Conservation (phyloP, 2,113 vertebrate genomes). For the Melanostigma gelatinosum region DNA sequence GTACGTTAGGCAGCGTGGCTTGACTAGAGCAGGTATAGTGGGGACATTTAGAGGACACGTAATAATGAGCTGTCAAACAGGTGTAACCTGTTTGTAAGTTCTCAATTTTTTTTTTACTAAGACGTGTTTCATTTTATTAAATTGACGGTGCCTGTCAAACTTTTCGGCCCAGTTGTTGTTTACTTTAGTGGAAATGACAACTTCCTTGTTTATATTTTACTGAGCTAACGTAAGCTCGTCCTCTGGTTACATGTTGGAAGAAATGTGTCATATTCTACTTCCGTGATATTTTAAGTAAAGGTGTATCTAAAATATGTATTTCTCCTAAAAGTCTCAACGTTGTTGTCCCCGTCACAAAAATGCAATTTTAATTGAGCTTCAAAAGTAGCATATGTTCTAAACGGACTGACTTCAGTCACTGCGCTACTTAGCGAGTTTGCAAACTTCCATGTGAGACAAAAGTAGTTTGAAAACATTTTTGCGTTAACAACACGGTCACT, state of each 20-base stretch:
- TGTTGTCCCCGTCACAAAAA: background rate
- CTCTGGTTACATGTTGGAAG: background rate
- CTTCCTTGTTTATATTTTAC: slow-evolving; percentile 19
- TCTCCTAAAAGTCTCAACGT: background rate
- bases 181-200: background rate
- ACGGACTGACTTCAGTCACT: background rate
- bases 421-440: slow-evolving; percentile 60
- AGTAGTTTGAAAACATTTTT: background rate
- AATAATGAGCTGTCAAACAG: slow-evolving; percentile 1
- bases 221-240: background rate
- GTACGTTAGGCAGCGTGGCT: background rate
- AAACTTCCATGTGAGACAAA: slow-evolving; percentile 58
- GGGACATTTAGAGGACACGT: background rate
- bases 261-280: slow-evolving; percentile 24
- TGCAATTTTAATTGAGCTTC: background rate
- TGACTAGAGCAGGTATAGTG: slow-evolving; percentile 12
- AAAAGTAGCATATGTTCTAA: slow-evolving; percentile 60
- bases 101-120: background rate
- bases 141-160: background rate
- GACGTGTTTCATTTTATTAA: background rate
- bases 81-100: slow-evolving; percentile 11
- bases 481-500: background rate
- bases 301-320: background rate
- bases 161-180: background rate
- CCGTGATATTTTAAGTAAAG: slow-evolving; percentile 20